Evolutionary conservation across 2,888 invertebrate species (phyloP).

Genomic region (Zygaena filipendulae): DNA sequence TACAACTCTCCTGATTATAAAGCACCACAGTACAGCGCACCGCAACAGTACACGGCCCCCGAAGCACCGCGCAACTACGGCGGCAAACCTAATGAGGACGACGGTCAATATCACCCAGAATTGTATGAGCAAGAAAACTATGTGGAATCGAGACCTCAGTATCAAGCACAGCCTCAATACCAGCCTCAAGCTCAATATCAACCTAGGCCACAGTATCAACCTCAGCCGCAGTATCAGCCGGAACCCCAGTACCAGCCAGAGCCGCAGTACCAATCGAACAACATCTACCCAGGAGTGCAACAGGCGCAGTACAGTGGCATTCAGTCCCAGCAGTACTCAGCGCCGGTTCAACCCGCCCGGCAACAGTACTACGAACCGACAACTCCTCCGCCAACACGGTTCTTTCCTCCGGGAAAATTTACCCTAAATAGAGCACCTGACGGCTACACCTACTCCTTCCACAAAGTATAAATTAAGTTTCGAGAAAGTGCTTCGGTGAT

Average conservation of each 20-base stretch:
- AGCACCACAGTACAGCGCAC: slow-evolving; percentile 49
- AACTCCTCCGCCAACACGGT: slow-evolving; percentile 78
- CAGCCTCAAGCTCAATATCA: slow-evolving; percentile 35
- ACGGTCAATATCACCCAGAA: slow-evolving; percentile 64
- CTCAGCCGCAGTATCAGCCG: slow-evolving; percentile 32
- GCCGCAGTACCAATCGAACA: slow-evolving; percentile 45
- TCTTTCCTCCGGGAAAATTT: slow-evolving; percentile 88
- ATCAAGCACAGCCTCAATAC: slow-evolving; percentile 39
- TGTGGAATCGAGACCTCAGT: slow-evolving; percentile 37
- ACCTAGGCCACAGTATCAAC: slow-evolving; percentile 39
- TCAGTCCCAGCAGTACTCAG: slow-evolving; percentile 39
- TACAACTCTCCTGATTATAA: slow-evolving; percentile 66
- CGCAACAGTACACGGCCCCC: slow-evolving; percentile 60
- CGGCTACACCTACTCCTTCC: slow-evolving; percentile 88
- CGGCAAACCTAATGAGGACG: slow-evolving; percentile 56
- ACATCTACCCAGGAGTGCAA: slow-evolving; percentile 56
- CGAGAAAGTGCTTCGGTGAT: slow-evolving; percentile 38
- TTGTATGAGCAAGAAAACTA: slow-evolving; percentile 57
- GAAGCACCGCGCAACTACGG: slow-evolving; percentile 55
- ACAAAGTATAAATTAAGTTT: slow-evolving; percentile 66
- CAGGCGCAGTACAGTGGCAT: slow-evolving; percentile 61
- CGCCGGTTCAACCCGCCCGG: slow-evolving; percentile 29
- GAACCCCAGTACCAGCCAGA: slow-evolving; percentile 30
- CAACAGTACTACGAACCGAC: slow-evolving; percentile 67
- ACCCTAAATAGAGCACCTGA: slow-evolving; percentile 88